Conservation (phyloP, 2,113 vertebrate species). For the Poeciliopsis occidentalis region DNA sequence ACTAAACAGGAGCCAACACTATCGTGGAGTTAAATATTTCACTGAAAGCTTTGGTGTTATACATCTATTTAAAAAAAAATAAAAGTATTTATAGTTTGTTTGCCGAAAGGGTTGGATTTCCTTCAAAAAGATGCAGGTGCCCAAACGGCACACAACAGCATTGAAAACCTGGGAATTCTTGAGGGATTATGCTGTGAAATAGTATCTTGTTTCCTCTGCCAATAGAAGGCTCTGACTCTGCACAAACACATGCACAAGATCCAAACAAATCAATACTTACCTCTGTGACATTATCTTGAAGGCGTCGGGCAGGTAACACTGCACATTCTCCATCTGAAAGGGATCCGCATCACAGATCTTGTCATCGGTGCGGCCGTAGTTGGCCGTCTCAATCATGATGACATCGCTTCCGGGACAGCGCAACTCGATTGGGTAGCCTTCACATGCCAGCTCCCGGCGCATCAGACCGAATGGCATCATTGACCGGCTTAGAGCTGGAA, state of each 20-base stretch:
- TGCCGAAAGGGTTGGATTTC: conserved; percentile 4
- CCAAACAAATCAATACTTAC: conserved; percentile 71
- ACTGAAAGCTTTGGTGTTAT: conserved; percentile 7
- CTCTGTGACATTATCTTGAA: conserved; percentile 96
- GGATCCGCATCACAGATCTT: conserved; percentile 95
- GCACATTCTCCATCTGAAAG: conserved; percentile 95
- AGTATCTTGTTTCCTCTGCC: conserved; percentile 40
- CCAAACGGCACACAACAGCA: conserved; percentile 17
- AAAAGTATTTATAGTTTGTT: conserved; percentile 1
- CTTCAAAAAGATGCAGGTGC: conserved; percentile 7
- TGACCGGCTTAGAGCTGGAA: conserved; percentile 86
- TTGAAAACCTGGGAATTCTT: conserved; percentile 38
- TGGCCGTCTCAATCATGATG: conserved; percentile 94
- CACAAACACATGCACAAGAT: conserved; percentile 33
- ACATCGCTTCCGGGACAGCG: conserved; percentile 93
- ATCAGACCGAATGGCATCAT: conserved; percentile 92
- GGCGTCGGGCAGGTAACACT: conserved; percentile 91
- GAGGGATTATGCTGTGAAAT: conserved; percentile 49
- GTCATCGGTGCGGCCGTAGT: conserved; percentile 93
- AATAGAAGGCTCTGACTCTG: conserved; percentile 39
- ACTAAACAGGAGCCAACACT: neutral
- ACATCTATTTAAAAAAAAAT: conserved; percentile 11
- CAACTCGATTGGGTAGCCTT: conserved; percentile 94
- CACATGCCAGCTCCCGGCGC: conserved; percentile 91
- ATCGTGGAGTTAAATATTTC: conserved; percentile 5